Base-by-base conservation (phyloP, 2,888 invertebrate species). In the Chalcis sispes region DNA sequence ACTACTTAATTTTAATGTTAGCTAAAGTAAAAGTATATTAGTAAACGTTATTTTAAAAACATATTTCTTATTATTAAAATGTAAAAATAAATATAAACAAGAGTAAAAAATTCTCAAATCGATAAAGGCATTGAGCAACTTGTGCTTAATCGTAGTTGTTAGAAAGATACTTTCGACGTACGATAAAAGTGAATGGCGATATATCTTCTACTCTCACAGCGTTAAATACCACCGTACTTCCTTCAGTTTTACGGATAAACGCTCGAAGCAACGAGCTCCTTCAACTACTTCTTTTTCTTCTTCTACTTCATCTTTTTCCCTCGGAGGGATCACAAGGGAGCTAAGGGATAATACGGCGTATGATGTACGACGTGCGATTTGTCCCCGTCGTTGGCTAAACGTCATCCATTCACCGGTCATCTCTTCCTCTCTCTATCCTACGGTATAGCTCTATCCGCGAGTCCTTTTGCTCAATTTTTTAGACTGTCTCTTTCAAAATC, bases 341-440 rank as follows among this genome's bases (percentile, higher is more conserved):
- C 10, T 27, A 46, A 56, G 56, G 62, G 48, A 69, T 74, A 69
- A 74, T 69, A 56, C 56, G 29, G 56, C 54, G 25, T 66, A 74
- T 78, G 78, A 77, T 69, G 50, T 67, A 72, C 64, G 72, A 56
- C 61, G 48, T 66, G 70, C 79, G 72, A 82, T 83, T 82, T 80
- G 78, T 83, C 81, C 79, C 65, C 78, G 77, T 82, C 80, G 75
- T 77, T 70, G 20, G 61, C 48, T 75, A 66, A 78, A 76, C 78
- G 74, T 79, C 80, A 79, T 82, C 79, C 78, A 66, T 77, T 78
- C 56, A n/a, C 54, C 59, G 40, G 77, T 75, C 76, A 77, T 77
- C 66, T 67, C 75, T n/a, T 20, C 20, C 61, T 59, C 70, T 36
- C 54, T 42, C 61, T 18, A 5, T n/a, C 50, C n/a, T n/a, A n/a